Evolutionary conservation across 2,888 invertebrate species (phyloP).

Genomic region (Drosophila tanythrix): DNA sequence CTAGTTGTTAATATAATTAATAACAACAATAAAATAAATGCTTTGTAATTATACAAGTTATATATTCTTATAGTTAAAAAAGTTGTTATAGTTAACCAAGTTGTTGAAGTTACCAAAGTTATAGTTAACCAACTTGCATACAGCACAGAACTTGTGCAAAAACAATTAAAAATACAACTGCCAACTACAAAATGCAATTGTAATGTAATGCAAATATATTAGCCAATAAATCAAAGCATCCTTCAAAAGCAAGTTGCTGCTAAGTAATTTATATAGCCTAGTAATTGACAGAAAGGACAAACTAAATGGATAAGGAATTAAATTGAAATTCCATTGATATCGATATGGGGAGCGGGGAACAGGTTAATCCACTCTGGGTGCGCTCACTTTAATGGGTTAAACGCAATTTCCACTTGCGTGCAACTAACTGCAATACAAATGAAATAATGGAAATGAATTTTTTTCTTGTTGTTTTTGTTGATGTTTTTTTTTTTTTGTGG

Average conservation of each 20-base stretch:
- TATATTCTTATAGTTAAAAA: not conserved
- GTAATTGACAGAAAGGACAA: not conserved
- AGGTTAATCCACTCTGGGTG: slow-evolving; percentile 48
- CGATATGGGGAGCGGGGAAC: not conserved
- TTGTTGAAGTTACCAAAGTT: not conserved
- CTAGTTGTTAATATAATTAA: not conserved
- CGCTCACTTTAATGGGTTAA: slow-evolving; percentile 55
- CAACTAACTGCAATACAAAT: slow-evolving; percentile 43
- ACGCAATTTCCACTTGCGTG: slow-evolving; percentile 56
- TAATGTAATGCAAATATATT: not conserved
- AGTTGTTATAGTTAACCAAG: not conserved
- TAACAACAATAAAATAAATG: not conserved
- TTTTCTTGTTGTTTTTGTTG: slow-evolving; percentile 12
- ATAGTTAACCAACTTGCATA: not conserved
- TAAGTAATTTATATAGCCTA: not conserved
- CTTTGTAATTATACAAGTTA: not conserved
- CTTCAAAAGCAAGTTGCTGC: not conserved
- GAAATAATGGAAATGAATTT: slow-evolving; percentile 38
- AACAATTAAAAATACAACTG: not conserved
- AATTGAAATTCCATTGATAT: slow-evolving; percentile 23
- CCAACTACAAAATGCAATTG: not conserved
- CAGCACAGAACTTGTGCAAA: not conserved
- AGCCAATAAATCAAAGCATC: not conserved
- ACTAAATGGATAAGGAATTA: slow-evolving; percentile 8
- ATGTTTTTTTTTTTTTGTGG: slow-evolving; percentile 20